These are phyloP conservation scores for Nothocercus nigrocapillus DNA, from an alignment of 2,113 vertebrate genomes.

Conservation along the genomic window DNA sequence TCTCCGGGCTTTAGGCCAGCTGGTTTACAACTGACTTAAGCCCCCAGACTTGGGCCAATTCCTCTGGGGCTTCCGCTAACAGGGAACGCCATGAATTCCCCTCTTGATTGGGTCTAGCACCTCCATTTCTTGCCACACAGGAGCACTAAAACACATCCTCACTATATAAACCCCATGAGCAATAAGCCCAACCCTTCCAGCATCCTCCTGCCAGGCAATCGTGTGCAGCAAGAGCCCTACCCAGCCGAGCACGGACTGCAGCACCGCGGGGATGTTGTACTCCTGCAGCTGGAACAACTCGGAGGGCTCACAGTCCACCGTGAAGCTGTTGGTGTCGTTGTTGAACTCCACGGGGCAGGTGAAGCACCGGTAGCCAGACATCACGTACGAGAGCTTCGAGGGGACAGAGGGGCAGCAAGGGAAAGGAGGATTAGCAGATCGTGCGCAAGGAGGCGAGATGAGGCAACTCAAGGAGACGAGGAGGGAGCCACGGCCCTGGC, in stretches of 20 bases:
- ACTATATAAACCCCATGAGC: background rate
- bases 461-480: background rate
- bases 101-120: background rate
- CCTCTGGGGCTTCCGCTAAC: background rate
- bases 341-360: conserved; percentile 98
- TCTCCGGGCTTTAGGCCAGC: background rate
- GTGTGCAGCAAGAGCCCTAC: conserved; percentile 71
- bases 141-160: background rate
- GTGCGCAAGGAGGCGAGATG: background rate
- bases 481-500: background rate
- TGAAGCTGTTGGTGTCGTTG: conserved; percentile 96
- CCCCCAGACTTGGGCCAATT: background rate
- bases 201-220: background rate
- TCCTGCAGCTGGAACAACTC: conserved; percentile 96
- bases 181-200: background rate
- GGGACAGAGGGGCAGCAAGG: background rate
- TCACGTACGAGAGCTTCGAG: conserved; percentile 91
- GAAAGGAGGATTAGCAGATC: background rate
- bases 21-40: background rate
- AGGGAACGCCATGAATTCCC: background rate
- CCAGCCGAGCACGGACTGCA: conserved; percentile 91
- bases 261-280: conserved; percentile 85
- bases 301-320: conserved; percentile 92
- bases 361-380: conserved; percentile 95
- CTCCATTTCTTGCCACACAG: background rate